A percentile compares a stretch with the other conserved stretches of the same genome.
These are phyloP conservation scores for Poecilobothrus nobilitatus DNA, from an alignment of 2,888 invertebrate species.

Conservation along the genomic window DNA sequence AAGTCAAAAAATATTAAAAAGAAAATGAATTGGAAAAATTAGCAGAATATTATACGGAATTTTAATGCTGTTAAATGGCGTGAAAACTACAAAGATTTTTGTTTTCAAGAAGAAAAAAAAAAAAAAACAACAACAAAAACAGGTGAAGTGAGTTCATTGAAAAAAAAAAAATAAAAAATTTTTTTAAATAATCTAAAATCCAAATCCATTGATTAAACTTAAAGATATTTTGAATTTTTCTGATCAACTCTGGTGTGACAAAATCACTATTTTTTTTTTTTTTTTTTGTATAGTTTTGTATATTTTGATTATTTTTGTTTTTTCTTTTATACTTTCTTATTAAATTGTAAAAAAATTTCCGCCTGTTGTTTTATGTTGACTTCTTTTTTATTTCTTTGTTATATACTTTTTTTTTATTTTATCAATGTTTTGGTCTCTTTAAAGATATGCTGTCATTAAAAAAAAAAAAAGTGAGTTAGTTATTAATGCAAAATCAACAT, in stretches of 20 bases:
- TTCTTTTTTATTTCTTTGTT: background rate
- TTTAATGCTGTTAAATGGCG: conserved; percentile 3
- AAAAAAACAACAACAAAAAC: background rate
- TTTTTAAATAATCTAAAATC: background rate
- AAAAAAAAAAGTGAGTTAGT: background rate
- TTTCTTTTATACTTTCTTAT: too few species aligned
- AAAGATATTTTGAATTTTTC: background rate
- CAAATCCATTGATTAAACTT: background rate
- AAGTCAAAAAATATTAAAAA: too few species aligned
- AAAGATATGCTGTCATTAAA: background rate
- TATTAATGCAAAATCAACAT: background rate
- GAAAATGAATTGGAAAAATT: too few species aligned
- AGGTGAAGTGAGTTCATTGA: too few species aligned
- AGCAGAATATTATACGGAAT: background rate
- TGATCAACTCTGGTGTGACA: background rate
- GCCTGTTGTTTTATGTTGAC: too few species aligned
- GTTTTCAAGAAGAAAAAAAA: background rate
- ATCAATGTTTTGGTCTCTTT: background rate
- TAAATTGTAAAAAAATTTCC: too few species aligned
- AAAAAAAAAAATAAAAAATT: background rate
- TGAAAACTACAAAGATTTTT: background rate
- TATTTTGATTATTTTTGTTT: too few species aligned
- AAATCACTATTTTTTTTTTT: background rate
- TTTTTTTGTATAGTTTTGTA: too few species aligned
- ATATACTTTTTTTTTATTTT: background rate